Evolutionary conservation across 2,888 invertebrate genomes (phyloP).

Genomic region (Cerastis rubricosa): DNA sequence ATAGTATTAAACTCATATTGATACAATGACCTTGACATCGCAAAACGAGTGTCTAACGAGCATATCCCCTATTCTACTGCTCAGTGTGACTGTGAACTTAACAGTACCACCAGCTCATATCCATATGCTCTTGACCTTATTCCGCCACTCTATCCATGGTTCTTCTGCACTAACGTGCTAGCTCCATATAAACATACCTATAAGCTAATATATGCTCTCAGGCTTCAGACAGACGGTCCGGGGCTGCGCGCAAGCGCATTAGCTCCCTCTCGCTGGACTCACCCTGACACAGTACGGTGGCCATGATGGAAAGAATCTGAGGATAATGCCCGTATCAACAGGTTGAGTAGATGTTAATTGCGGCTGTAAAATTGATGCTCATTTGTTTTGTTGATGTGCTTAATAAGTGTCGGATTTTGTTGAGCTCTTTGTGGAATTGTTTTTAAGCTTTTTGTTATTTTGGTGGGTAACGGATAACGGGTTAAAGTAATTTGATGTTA

Average conservation of each 20-base stretch:
- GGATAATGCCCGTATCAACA: slow-evolving; percentile 67
- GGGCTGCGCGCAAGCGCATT: slow-evolving; percentile 67
- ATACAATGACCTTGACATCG: background rate
- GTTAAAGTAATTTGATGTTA: too few species aligned
- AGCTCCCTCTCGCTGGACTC: slow-evolving; percentile 55
- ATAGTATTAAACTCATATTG: background rate
- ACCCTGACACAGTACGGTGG: slow-evolving; percentile 61
- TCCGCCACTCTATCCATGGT: background rate
- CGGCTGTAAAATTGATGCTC: slow-evolving; percentile 32
- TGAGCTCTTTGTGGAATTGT: background rate
- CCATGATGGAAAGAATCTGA: slow-evolving; percentile 29
- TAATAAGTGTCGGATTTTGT: background rate
- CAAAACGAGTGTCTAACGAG: background rate
- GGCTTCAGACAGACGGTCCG: slow-evolving; percentile 65
- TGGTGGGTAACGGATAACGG: too few species aligned
- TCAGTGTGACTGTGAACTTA: background rate
- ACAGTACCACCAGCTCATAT: background rate
- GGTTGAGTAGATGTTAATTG: slow-evolving; percentile 62
- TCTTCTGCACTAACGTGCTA: slow-evolving; percentile 39
- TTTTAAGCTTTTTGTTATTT: background rate
- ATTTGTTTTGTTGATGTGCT: slow-evolving; percentile 14
- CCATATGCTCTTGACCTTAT: slow-evolving; percentile 50
- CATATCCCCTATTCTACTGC: background rate
- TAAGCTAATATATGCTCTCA: slow-evolving; percentile 57
- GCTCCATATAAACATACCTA: slow-evolving; percentile 44